phyloP scores from a whole-genome alignment of 2,113 vertebrate species.

The Cricetomys ansorgei region DNA sequence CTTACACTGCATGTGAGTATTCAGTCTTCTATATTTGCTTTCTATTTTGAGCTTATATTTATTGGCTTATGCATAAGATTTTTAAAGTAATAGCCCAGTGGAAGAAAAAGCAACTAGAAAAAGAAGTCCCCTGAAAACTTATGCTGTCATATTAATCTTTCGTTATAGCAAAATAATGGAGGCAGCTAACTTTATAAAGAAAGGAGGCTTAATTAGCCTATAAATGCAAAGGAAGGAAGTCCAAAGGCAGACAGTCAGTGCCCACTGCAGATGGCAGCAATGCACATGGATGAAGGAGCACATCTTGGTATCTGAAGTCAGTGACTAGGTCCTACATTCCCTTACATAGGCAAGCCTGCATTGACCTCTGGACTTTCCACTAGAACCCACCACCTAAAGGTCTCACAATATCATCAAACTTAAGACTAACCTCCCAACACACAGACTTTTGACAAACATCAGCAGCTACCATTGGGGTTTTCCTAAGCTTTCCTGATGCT shows the following conservation, averaged over 20 bases:
- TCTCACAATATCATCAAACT: background rate
- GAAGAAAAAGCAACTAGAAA: background rate
- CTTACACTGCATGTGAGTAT: too few species aligned
- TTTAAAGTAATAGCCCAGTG: background rate
- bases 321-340: background rate
- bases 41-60: background rate
- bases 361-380: background rate
- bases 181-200: background rate
- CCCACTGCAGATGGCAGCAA: background rate
- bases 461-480: slow-evolving; percentile 19
- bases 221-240: background rate
- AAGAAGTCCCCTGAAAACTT: background rate
- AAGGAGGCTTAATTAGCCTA: background rate
- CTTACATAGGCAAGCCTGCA: background rate
- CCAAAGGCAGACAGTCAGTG: background rate
- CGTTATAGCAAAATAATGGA: background rate
- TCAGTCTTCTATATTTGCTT: background rate
- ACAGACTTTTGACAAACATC: background rate
- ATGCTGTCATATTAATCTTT: background rate
- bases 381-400: background rate
- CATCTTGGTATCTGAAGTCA: background rate
- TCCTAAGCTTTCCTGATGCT: slow-evolving; percentile 14
- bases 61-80: background rate
- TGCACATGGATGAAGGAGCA: background rate
- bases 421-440: background rate